A percentile compares a stretch with the other conserved stretches of the same genome.
phyloP scores from a whole-genome alignment of 1,140 invertebrate species.

The Holotrichia oblita region DNA sequence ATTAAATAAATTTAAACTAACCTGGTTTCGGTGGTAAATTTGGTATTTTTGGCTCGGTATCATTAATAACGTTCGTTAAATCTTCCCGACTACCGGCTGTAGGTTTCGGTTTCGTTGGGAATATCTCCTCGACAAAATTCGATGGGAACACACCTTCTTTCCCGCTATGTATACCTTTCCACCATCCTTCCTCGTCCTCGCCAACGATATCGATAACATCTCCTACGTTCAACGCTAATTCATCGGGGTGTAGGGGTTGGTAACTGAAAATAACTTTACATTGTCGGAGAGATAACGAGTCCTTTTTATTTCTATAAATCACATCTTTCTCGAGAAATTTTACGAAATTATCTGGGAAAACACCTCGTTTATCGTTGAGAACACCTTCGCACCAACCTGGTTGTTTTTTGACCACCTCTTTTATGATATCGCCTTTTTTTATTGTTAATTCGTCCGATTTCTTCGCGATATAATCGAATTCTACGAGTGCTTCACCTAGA shows the following conservation, averaged over 20 bases:
- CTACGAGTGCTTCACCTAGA: slow-evolving; percentile 79
- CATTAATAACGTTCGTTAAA: slow-evolving; percentile 49
- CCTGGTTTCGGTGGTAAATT: slow-evolving; percentile 71
- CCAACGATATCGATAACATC: slow-evolving; percentile 89
- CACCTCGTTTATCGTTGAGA: slow-evolving; percentile 85
- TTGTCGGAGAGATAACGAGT: slow-evolving; percentile 64
- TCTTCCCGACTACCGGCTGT: slow-evolving; percentile 49
- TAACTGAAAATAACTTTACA: slow-evolving; percentile 92
- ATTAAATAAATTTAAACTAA: slow-evolving; percentile 47
- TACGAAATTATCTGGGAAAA: slow-evolving; percentile 98
- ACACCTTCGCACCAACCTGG: slow-evolving; percentile 98
- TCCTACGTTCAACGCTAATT: slow-evolving; percentile 84
- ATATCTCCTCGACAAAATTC: slow-evolving; percentile 87
- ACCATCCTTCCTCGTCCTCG: slow-evolving; percentile 92
- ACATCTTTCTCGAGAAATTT: slow-evolving; percentile 66
- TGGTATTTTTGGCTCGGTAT: slow-evolving; percentile 55
- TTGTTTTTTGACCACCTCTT: slow-evolving; percentile 81
- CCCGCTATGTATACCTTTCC: slow-evolving; percentile 80
- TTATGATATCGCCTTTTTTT: slow-evolving; percentile 89
- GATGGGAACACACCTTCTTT: slow-evolving; percentile 90
- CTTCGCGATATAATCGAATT: slow-evolving; percentile 83
- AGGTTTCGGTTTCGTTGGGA: slow-evolving; percentile 55
- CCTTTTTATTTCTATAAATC: slow-evolving; percentile 49
- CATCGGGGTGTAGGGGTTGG: slow-evolving; percentile 90
- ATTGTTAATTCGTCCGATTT: slow-evolving; percentile 87